phyloP scores from a whole-genome alignment of 35 echinoderm and acorn worm genomes.

The Heliocidaris tuberculata region DNA sequence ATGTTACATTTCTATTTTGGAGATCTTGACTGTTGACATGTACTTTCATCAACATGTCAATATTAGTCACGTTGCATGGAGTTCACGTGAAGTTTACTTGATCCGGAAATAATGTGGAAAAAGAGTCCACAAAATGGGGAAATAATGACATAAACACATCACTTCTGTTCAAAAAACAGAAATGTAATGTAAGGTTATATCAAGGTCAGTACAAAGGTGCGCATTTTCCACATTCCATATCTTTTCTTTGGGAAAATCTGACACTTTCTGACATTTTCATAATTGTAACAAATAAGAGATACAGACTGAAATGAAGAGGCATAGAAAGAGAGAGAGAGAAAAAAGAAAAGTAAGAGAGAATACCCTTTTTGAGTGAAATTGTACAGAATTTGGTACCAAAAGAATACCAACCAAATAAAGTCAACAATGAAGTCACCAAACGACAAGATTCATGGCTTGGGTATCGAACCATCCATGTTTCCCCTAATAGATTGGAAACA shows the following conservation, averaged over 20 bases:
- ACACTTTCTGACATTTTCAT: background rate
- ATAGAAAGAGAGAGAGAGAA: too few relatives aligned
- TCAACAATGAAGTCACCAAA: too few relatives aligned
- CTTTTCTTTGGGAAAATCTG: too few relatives aligned
- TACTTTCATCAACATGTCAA: conserved; percentile 11
- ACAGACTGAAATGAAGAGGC: too few relatives aligned
- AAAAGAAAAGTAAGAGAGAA: too few relatives aligned
- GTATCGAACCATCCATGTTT: too few relatives aligned
- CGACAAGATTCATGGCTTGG: too few relatives aligned
- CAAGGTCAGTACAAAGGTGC: background rate
- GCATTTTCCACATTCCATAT: too few relatives aligned
- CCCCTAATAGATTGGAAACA: too few relatives aligned
- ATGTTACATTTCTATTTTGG: background rate
- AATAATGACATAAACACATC: background rate
- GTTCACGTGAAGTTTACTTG: background rate
- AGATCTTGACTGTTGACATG: background rate
- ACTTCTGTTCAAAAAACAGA: background rate
- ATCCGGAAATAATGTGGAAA: background rate
- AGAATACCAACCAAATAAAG: too few relatives aligned
- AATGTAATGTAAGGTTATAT: background rate
- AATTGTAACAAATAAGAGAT: background rate
- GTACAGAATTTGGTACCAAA: too few relatives aligned
- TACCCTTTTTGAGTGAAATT: too few relatives aligned
- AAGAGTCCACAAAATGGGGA: background rate
- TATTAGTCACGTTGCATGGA: background rate